Conservation (phyloP, 2,797 vertebrate species). For the Enteromius trimaculatus region DNA sequence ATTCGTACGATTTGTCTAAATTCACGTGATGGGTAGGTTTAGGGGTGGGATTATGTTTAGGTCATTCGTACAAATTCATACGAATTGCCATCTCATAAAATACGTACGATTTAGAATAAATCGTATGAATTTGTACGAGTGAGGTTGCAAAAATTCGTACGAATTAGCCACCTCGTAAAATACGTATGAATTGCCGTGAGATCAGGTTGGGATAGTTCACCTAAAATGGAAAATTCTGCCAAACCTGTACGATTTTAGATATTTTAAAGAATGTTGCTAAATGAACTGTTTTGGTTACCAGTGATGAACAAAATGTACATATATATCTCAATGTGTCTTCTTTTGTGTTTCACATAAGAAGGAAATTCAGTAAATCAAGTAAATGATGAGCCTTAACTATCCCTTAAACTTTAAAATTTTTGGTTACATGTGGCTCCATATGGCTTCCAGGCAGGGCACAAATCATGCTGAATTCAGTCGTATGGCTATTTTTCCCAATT, state of each 20-base stretch:
- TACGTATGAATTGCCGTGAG: no score
- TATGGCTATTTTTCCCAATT: slow-evolving; percentile 36
- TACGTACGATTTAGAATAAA: no score
- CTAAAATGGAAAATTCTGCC: not conserved
- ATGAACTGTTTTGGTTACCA: not conserved
- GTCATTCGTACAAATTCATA: no score
- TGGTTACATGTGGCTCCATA: not conserved
- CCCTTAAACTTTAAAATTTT: not conserved
- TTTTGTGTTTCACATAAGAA: not conserved
- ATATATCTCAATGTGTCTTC: not conserved
- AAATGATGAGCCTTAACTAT: not conserved
- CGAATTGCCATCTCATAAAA: no score
- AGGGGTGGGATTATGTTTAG: no score
- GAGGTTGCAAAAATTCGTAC: no score
- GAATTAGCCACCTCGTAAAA: no score
- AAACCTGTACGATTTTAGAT: not conserved
- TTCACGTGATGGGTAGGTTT: no score
- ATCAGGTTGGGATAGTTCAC: not conserved
- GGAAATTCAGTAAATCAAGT: not conserved
- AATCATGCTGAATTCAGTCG: not conserved
- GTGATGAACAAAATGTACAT: not conserved
- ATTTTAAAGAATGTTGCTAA: slow-evolving; percentile 3
- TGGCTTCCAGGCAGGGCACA: not conserved
- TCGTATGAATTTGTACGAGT: no score
- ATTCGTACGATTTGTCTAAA: no score